phyloP scores from a whole-genome alignment of 1,140 invertebrate species.

The Papilio aristodemus region DNA sequence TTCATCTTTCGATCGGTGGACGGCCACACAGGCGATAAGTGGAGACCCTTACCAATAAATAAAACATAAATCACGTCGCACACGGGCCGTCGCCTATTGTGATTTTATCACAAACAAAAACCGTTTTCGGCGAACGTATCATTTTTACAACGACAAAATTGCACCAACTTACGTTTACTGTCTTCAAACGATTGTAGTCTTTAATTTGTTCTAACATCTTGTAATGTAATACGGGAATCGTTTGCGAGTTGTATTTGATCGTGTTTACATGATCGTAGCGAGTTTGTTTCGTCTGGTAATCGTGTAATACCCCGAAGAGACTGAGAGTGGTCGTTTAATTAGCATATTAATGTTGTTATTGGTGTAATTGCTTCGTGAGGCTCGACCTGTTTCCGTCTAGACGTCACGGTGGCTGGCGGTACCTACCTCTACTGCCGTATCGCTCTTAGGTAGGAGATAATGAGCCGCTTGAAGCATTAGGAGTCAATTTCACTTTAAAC shows the following conservation, averaged over 20 bases:
- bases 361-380: constrained; percentile 59
- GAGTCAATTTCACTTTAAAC: neutral
- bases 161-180: constrained; percentile 36
- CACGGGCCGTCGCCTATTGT: constrained; percentile 55
- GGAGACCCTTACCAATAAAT: constrained; percentile 54
- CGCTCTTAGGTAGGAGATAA: constrained; percentile 13
- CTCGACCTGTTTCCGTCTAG: constrained; percentile 64
- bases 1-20: constrained; percentile 9
- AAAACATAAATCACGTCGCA: constrained; percentile 57
- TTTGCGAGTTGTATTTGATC: neutral
- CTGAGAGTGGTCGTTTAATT: constrained; percentile 62
- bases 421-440: neutral
- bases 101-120: constrained; percentile 64
- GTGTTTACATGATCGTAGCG: constrained; percentile 22
- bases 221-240: neutral
- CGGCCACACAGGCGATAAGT: constrained; percentile 47
- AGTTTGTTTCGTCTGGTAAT: constrained; percentile 54
- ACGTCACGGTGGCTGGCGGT: constrained; percentile 53
- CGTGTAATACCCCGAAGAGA: constrained; percentile 63
- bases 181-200: constrained; percentile 20
- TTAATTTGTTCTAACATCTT: neutral
- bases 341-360: constrained; percentile 69
- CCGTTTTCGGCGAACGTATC: constrained; percentile 55
- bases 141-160: constrained; percentile 51
- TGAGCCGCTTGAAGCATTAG: constrained; percentile 10